These are phyloP conservation scores for Centropus unirufus DNA, from an alignment of 2,113 vertebrate species.

Conservation along the genomic window DNA sequence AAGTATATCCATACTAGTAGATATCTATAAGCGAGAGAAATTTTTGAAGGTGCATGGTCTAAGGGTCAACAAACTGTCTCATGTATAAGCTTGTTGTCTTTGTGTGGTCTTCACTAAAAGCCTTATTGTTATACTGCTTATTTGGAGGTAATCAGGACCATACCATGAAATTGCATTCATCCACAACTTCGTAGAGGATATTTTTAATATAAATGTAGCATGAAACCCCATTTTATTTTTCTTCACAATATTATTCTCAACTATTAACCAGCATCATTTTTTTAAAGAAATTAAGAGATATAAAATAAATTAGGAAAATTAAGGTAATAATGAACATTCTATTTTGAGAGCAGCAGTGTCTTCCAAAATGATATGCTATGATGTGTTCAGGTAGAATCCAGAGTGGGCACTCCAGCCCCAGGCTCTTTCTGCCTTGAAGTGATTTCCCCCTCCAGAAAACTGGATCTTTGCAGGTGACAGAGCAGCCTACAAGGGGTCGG, in stretches of 20 bases:
- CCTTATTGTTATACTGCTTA: neutral
- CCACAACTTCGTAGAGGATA: accelerated
- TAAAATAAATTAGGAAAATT: neutral
- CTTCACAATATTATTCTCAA: neutral
- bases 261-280: neutral
- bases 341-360: neutral
- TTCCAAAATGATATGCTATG: neutral
- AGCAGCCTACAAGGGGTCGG: neutral
- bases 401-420: neutral
- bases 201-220: neutral
- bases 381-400: neutral
- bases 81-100: neutral
- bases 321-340: neutral
- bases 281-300: neutral
- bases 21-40: neutral
- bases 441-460: neutral
- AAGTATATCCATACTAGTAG: neutral
- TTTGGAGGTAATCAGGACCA: neutral
- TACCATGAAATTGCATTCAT: neutral
- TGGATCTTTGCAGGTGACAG: accelerated
- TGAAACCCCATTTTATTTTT: neutral
- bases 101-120: neutral
- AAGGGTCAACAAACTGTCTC: neutral
- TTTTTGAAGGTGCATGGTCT: neutral
- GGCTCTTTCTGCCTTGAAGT: neutral